Evolutionary conservation across 2,888 invertebrate species (phyloP), one percentile per base, ranked within the genome.

Genomic region (Boloria selene): DNA sequence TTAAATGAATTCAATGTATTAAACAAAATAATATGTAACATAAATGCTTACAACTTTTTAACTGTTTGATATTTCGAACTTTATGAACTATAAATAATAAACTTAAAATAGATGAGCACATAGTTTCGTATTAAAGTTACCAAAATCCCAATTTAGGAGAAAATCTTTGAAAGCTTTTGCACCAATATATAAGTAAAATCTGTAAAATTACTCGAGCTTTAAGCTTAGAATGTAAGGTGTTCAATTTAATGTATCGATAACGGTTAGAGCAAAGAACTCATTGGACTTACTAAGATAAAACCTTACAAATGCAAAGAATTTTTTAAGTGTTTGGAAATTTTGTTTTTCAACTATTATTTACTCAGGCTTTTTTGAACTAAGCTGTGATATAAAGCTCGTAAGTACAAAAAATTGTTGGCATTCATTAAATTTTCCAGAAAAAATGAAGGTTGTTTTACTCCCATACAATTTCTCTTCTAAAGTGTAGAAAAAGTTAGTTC

Each of bases 201-300:
- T 18, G 42, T 45, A 26, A 56, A 45, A 45, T 16, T 22, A 45
- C 45, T 45, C 22, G 22, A 45, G 13, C 26, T 22, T 45, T 45
- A 16, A 56, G 16, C 26, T 22, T 5, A 26, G 31, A 49, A 49
- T 49, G 16, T 49, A 49, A 49, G 59, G 50, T 59, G 31, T 59
- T 49, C 47, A 49, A 59, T 49, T 13, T 59, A 59, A 59, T 59
- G 49, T 59, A 47, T 45, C 31, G 17, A 50, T 17, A 31, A 31
- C 31, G 47, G 17, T 59, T 49, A 38, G 50, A 38, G 59, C 59
- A 59, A 59, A 59, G 59, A 59, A 56, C 56, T 44, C 45, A 56
- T 45, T 56, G 56, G 45, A 56, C n/a, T 45, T 13, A 26, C 45
- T 45, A 56, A 56, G 44, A 56, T 45, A 56, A 45, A 45, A 44